Evolutionary conservation across 2,797 vertebrate species (phyloP), one percentile per base, ranked within the genome.

Genomic region (Iguana delicatissima): DNA sequence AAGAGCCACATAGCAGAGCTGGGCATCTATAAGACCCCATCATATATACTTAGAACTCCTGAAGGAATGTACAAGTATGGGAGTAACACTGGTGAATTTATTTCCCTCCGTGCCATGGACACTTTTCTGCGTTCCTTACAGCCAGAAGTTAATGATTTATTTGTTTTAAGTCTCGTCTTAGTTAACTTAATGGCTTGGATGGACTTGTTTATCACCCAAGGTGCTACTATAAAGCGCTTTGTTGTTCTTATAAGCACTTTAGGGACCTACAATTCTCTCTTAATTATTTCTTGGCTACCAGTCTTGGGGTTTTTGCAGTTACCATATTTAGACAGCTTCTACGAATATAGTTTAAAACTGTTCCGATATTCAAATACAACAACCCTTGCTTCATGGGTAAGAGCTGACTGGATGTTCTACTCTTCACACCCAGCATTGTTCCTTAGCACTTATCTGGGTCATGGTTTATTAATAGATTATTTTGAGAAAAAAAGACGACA

Each of bases 121-220:
- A 98, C 98, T 0, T 99, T 99, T 93, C 96, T 99, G 92, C 98
- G 99, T 67, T 99, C 99, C 0, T 96, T 99, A 85, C 99, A 99
- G 89, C 99, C 99, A 0, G 99, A 99, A 96, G 99, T 99, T 91
- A 99, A 99, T 2, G 99, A 99, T 93, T 96, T 99, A 89, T 99
- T 99, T 95, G 98, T 99, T 89, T 97, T 99, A 89, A 99, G 99
- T 95, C 96, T 99, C 94, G 98, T 99, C 89, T 97, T 99, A 93
- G 98, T 99, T 94, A 99, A 99, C 94, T 95, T 99, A 80, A 98
- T 99, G 98, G 99, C 99, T 89, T 99, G 99, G 99, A 99, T 99
- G 99, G 99, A 99, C 97, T 97, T 99, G 91, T 99, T 99, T 93
- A 99, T 99, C 88, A 99, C 99, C n/a, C 98, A 99, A 94, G 99